phyloP scores from a whole-genome alignment of 2,113 vertebrate species.

The Indicator indicator region DNA sequence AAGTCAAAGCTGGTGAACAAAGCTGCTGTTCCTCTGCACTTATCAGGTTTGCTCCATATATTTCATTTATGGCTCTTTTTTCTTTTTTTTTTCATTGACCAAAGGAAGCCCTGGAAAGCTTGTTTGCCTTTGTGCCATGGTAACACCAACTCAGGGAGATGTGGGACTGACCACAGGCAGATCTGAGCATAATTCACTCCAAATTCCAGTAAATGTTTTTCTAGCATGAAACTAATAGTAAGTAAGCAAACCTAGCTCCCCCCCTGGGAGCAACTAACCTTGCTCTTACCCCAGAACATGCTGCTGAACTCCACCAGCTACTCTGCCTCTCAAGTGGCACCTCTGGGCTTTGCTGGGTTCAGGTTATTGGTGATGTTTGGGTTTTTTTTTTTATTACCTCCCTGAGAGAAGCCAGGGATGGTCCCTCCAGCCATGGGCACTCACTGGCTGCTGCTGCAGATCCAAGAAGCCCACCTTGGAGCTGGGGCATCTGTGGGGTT shows the following conservation, averaged over 20 bases:
- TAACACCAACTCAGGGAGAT: not conserved
- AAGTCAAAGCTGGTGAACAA: not conserved
- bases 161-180: constrained; percentile 44
- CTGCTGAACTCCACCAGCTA: constrained; percentile 19
- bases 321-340: not conserved
- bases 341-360: not conserved
- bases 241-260: constrained; percentile 42
- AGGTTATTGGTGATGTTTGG: not conserved
- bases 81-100: constrained; percentile 15
- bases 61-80: constrained; percentile 18
- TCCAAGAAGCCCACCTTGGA: not conserved
- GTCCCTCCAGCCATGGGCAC: accelerated
- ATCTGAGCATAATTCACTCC: constrained; percentile 47
- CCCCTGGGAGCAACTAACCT: constrained; percentile 34
- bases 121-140: constrained; percentile 11
- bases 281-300: constrained; percentile 28
- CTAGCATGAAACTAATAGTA: constrained; percentile 53
- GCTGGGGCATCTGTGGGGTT: accelerated
- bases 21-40: not conserved
- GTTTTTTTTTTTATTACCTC: not conserved
- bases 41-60: constrained; percentile 27
- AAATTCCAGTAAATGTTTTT: constrained; percentile 58
- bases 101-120: constrained; percentile 33
- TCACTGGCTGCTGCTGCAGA: not conserved
- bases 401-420: not conserved